Conservation (phyloP, 2,797 vertebrate species). For the Melanogrammus aeglefinus region DNA sequence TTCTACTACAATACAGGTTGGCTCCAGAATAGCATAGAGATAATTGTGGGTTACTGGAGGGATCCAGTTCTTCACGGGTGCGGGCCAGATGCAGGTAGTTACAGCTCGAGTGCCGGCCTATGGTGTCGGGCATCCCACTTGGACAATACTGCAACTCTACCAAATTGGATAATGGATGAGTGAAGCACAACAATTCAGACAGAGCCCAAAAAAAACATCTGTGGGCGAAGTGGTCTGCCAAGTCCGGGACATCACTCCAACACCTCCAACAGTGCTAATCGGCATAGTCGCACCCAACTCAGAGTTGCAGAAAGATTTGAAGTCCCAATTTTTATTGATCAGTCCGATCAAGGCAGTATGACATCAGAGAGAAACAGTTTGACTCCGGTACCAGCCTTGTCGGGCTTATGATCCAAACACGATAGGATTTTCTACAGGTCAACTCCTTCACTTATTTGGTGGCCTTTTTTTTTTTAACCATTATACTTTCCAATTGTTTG, state of each 20-base stretch:
- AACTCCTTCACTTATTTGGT: background rate
- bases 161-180: background rate
- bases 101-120: background rate
- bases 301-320: background rate
- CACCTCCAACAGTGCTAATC: background rate
- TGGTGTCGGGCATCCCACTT: background rate
- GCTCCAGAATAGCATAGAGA: background rate
- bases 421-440: background rate
- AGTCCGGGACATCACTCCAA: background rate
- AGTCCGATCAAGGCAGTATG: background rate
- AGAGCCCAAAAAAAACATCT: background rate
- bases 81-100: background rate
- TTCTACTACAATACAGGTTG: background rate
- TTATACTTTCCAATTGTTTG: background rate
- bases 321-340: background rate
- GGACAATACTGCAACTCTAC: background rate
- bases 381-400: background rate
- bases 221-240: background rate
- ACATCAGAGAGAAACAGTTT: background rate
- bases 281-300: background rate
- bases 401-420: background rate
- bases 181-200: background rate
- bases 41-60: background rate
- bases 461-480: too few species aligned
- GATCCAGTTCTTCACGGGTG: background rate